These are phyloP conservation scores for Notechis scutatus DNA, from an alignment of 2,113 vertebrate species.

Conservation along the genomic window DNA sequence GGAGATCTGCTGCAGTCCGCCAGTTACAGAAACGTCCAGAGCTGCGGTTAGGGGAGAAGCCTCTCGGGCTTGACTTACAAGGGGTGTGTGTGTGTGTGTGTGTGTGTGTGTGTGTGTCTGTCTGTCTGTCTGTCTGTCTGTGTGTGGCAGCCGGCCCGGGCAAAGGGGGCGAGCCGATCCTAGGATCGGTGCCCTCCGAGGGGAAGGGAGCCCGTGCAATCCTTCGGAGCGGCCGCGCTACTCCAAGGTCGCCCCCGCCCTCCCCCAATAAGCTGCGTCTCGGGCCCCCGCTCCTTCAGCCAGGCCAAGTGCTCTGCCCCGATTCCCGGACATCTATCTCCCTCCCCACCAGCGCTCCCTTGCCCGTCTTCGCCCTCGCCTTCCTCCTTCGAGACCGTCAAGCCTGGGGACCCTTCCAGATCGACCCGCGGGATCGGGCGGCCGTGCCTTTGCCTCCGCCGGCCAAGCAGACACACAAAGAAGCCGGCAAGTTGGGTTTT, in stretches of 20 bases:
- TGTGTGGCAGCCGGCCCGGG: not conserved
- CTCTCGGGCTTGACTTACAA: not conserved
- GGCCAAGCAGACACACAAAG: not conserved
- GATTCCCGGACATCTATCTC: not conserved
- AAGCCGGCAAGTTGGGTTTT: not conserved
- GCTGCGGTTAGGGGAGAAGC: not conserved
- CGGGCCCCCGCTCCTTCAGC: not conserved
- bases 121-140: no score
- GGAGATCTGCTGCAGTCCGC: not conserved
- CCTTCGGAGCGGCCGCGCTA: not conserved
- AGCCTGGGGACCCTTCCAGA: no score
- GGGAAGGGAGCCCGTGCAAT: not conserved
- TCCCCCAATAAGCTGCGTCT: not conserved
- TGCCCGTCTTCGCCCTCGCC: not conserved
- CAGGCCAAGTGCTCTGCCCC: not conserved
- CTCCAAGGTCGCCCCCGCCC: not conserved
- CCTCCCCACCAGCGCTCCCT: not conserved
- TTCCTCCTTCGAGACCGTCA: not conserved
- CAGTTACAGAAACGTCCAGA: not conserved
- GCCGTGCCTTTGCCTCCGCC: not conserved
- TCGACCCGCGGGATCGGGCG: not conserved
- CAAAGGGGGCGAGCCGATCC: not conserved
- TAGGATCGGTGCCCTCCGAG: not conserved
- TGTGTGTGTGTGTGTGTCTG: no score
- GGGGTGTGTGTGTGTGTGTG: not conserved